Conservation (phyloP, 2,888 invertebrate genomes). For the Melangyna quadrimaculata region DNA sequence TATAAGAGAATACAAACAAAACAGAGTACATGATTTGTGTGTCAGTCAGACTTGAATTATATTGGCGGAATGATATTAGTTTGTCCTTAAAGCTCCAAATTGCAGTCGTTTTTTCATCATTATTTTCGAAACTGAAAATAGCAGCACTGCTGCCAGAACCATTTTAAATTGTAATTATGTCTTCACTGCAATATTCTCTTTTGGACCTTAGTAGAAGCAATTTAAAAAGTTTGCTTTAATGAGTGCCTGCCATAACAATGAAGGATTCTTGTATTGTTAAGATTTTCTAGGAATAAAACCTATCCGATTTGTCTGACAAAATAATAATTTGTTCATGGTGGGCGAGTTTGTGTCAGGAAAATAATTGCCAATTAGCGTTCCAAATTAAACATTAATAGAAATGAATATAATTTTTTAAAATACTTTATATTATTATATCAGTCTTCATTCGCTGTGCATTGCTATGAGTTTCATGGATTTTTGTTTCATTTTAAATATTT, state of each 20-base stretch:
- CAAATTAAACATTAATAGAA: not conserved
- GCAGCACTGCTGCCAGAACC: not conserved
- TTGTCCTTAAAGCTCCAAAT: not conserved
- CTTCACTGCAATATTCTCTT: not conserved
- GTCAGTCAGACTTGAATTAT: not conserved
- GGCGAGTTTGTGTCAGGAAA: not conserved
- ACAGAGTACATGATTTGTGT: not conserved
- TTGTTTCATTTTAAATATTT: no score
- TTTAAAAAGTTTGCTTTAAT: conserved; percentile 4
- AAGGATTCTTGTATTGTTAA: not conserved
- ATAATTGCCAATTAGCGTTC: conserved; percentile 4
- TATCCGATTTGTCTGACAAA: not conserved
- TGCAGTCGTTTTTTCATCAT: conserved; percentile 1
- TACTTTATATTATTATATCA: no score
- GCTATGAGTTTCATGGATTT: no score
- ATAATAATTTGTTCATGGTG: not conserved
- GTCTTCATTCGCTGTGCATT: no score
- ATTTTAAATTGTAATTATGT: conserved; percentile 5
- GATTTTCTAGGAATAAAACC: not conserved
- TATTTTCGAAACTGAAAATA: not conserved
- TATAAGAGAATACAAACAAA: conserved; percentile 18
- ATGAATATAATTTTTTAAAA: not conserved
- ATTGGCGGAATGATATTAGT: not conserved
- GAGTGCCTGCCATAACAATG: not conserved
- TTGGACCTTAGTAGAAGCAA: not conserved